Conservation (phyloP, 2,113 vertebrate species). For the Ammodramus savannarum region DNA sequence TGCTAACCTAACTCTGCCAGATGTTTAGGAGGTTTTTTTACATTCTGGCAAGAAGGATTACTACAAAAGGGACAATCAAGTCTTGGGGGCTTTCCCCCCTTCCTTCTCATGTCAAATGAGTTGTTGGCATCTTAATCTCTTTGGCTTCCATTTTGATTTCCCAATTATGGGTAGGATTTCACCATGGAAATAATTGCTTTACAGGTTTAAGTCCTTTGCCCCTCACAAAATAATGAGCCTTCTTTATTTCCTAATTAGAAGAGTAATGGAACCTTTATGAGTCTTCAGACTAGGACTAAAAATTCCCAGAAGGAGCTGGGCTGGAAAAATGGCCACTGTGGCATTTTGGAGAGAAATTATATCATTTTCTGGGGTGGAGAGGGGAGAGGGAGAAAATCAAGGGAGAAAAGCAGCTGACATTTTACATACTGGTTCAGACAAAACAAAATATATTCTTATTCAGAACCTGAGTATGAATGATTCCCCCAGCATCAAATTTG, state of each 20-base stretch:
- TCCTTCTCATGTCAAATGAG: not conserved
- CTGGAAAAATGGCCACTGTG: not conserved
- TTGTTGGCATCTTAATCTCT: not conserved
- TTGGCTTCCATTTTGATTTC: not conserved
- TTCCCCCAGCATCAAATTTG: not conserved
- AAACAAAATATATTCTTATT: not conserved
- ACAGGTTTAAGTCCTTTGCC: not conserved
- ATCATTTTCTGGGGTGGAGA: not conserved
- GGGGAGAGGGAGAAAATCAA: not conserved
- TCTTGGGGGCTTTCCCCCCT: not conserved
- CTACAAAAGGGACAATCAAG: not conserved
- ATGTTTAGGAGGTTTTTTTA: not conserved
- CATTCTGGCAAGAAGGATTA: not conserved
- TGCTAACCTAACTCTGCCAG: not conserved
- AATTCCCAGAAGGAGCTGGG: not conserved
- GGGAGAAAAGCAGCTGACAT: not conserved
- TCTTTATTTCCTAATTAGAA: slow-evolving; percentile 36
- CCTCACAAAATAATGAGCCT: not conserved
- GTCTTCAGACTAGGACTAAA: not conserved
- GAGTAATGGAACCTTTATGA: not conserved
- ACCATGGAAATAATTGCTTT: slow-evolving; percentile 3
- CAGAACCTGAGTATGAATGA: not conserved
- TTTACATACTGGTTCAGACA: not conserved
- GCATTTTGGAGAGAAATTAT: not conserved
- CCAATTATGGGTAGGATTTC: not conserved